A percentile compares a stretch with the other conserved stretches of the same genome.
Conservation (phyloP, 1,140 invertebrate species). For the Yoshiicerus persimilis region DNA sequence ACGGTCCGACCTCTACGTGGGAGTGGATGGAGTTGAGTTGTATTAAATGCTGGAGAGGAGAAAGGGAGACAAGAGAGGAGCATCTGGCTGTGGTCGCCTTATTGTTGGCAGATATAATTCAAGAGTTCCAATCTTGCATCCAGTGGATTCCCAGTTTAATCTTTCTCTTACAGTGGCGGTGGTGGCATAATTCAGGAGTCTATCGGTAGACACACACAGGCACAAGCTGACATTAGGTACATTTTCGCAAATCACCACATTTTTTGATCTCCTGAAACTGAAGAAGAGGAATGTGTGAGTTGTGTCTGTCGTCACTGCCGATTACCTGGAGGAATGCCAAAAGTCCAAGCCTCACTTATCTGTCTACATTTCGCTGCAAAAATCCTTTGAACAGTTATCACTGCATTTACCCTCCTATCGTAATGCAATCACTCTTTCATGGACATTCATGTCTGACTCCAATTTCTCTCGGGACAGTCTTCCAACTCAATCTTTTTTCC, state of each 20-base stretch:
- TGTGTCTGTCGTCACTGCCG: constrained; percentile 3
- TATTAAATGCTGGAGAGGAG: background rate
- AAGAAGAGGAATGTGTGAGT: constrained; percentile 23
- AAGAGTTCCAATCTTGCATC: background rate
- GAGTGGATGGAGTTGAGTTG: no score
- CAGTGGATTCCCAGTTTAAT: background rate
- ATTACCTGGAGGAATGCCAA: constrained; percentile 36
- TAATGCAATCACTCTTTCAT: constrained; percentile 11
- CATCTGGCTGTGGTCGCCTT: background rate
- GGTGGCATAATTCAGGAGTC: constrained; percentile 26
- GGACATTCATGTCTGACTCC: background rate
- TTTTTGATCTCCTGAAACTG: constrained; percentile 28
- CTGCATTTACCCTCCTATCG: background rate
- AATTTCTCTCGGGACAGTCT: background rate
- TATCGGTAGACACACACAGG: background rate
- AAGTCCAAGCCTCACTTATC: constrained; percentile 7
- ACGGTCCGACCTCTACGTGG: background rate
- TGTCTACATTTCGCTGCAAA: background rate
- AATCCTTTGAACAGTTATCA: background rate
- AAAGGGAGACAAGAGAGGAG: background rate
- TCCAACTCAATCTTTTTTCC: background rate
- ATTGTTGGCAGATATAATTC: background rate
- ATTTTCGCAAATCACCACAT: constrained; percentile 40
- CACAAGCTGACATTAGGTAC: constrained; percentile 27
- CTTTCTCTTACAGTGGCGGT: background rate